These are phyloP conservation scores for Oplegnathus fasciatus DNA, from an alignment of 2,113 vertebrate species.

Conservation along the genomic window DNA sequence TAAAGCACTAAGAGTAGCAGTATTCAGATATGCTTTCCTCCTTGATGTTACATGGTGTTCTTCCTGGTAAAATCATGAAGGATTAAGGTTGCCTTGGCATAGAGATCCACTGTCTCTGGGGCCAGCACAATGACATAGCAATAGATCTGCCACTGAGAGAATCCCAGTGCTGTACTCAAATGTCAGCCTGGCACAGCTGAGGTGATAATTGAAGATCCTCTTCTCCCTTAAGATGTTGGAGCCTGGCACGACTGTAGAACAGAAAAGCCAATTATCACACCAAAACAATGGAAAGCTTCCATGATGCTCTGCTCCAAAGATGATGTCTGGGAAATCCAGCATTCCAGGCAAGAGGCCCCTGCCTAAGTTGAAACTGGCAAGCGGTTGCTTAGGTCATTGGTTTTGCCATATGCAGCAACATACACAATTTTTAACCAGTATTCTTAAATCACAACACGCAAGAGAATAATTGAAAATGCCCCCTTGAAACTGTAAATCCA, in stretches of 20 bases:
- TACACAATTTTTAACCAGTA: background rate
- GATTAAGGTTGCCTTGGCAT: slow-evolving; percentile 6
- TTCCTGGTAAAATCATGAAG: slow-evolving; percentile 25
- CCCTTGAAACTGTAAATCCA: background rate
- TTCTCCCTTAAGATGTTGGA: slow-evolving; percentile 25
- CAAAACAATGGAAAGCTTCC: slow-evolving; percentile 21
- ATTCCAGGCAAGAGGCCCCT: background rate
- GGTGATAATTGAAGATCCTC: slow-evolving; percentile 29
- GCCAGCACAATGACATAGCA: slow-evolving; percentile 5
- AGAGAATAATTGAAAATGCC: background rate
- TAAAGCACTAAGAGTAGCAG: background rate
- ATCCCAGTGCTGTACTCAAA: slow-evolving; percentile 27
- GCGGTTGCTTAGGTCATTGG: background rate
- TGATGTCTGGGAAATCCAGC: background rate
- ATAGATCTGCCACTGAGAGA: slow-evolving; percentile 28
- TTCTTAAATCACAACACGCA: background rate
- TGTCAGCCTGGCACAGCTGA: slow-evolving; percentile 29
- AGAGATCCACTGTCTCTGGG: slow-evolving; percentile 3
- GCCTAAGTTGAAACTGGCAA: background rate
- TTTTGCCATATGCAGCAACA: background rate
- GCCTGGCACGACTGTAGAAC: background rate
- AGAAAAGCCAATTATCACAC: slow-evolving; percentile 23
- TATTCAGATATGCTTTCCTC: background rate
- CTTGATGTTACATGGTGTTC: background rate
- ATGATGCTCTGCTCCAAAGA: background rate